phyloP scores from a whole-genome alignment of 2,113 vertebrate genomes.

The Panthera tigris region DNA sequence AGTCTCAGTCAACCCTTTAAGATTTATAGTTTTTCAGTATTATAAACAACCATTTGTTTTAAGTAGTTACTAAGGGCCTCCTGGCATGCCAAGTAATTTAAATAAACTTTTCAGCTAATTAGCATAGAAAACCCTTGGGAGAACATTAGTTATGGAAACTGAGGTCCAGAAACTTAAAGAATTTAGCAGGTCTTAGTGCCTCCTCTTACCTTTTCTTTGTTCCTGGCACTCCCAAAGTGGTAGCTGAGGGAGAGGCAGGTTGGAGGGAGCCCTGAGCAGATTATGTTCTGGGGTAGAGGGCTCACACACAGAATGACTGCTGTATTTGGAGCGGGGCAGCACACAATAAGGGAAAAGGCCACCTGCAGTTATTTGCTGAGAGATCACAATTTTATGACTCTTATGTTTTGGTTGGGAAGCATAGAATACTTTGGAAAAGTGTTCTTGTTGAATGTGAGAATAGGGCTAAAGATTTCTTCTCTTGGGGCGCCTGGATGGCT shows the following conservation, averaged over 20 bases:
- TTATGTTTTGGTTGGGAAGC: background rate
- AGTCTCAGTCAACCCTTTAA: background rate
- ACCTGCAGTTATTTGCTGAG: background rate
- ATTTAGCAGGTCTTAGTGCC: background rate
- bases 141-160: background rate
- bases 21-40: background rate
- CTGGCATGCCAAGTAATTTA: background rate
- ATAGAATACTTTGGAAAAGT: background rate
- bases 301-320: background rate
- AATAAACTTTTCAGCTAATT: background rate
- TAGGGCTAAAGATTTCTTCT: background rate
- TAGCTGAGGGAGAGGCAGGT: background rate
- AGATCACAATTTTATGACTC: background rate
- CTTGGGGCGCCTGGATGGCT: too few relatives aligned
- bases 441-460: background rate
- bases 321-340: background rate
- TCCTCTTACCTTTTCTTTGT: background rate
- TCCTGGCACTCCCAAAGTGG: background rate
- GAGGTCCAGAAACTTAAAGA: background rate
- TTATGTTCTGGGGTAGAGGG: background rate
- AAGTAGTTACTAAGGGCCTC: background rate
- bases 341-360: background rate
- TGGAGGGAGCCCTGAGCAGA: background rate
- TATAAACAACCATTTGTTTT: background rate
- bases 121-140: background rate